phyloP scores from a whole-genome alignment of 1,140 invertebrate genomes.

The Rhopalosiphum padi region DNA sequence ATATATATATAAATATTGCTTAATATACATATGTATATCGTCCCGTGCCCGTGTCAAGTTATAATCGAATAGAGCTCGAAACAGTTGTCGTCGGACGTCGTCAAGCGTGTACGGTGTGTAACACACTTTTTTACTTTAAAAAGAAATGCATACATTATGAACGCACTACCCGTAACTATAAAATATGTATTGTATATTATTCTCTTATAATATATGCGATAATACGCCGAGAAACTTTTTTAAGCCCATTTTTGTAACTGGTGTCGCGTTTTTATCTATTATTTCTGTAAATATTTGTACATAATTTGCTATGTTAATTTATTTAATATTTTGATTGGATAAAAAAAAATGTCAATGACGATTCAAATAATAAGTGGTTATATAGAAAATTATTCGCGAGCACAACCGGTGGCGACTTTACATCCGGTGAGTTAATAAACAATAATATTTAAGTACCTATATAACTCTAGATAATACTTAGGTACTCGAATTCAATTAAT shows the following conservation, averaged over 20 bases:
- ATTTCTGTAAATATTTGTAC: neutral
- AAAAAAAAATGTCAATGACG: neutral
- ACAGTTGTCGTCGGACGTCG: neutral
- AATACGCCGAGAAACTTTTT: neutral
- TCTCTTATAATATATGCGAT: neutral
- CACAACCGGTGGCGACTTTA: too few species aligned
- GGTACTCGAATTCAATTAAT: too few species aligned
- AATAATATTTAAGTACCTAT: too few species aligned
- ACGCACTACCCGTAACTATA: neutral
- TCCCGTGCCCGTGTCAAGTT: neutral
- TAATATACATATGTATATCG: neutral
- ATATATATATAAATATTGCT: neutral
- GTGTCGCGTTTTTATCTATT: neutral
- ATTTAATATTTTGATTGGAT: neutral
- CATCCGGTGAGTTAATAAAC: too few species aligned
- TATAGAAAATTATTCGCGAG: too few species aligned
- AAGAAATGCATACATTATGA: constrained; percentile 7
- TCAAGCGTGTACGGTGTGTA: neutral
- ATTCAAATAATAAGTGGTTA: too few species aligned
- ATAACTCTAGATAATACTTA: too few species aligned
- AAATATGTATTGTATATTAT: neutral
- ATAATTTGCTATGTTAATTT: neutral
- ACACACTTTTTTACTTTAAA: constrained; percentile 10
- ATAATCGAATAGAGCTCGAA: neutral
- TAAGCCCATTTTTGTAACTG: neutral